Evolutionary conservation across 2,797 vertebrate genomes (phyloP), one percentile per base, ranked within the genome.

Genomic region (Squalus acanthias): DNA sequence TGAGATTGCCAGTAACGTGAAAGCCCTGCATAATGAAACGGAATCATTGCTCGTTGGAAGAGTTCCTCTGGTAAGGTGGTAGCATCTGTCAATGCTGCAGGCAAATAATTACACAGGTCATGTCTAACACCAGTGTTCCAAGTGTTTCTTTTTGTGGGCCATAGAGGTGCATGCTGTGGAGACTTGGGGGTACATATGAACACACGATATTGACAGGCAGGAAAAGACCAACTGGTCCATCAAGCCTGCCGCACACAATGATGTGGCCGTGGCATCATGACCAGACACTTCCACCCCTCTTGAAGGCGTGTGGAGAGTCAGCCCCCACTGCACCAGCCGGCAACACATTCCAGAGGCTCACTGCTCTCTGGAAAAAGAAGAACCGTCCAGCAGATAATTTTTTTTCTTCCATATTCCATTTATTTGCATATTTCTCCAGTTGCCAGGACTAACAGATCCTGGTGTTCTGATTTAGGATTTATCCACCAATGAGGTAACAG

Each of bases 1-100:
- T 79, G 99, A 99, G 97, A 99, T 99, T 96, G 98, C 98, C 96
- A 98, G 99, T 97, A 99, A 99, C 0, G 98, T 99, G 97, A 99
- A 99, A 97, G 99, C 99, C 0, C 98, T 99, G 24, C 98, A 99
- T 97, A 99, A 99, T 5, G 99, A 99, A 98, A 99, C 99, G 0
- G 99, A 99, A 97, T 99, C 99, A 65, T 98, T 99, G 24, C 98
- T 99, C 60, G 97, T 99, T 96, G 99, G 99, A 96, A 98, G 98
- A 96, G 98, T 99, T 96, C 99, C 99, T 97, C 97, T 99, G 99
- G 99, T 99, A 98, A 98, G 98, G 24, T 95, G 26, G 6, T 20
- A 13, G 50, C 70, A 9, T 57, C 46, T 17, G 24, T 53, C 50
- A 9, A 53, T 50, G 8, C 20, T 85, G 82, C 69, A 53, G 94